Conservation (phyloP, 2,888 invertebrate genomes). For the Xestia sexstrigata region DNA sequence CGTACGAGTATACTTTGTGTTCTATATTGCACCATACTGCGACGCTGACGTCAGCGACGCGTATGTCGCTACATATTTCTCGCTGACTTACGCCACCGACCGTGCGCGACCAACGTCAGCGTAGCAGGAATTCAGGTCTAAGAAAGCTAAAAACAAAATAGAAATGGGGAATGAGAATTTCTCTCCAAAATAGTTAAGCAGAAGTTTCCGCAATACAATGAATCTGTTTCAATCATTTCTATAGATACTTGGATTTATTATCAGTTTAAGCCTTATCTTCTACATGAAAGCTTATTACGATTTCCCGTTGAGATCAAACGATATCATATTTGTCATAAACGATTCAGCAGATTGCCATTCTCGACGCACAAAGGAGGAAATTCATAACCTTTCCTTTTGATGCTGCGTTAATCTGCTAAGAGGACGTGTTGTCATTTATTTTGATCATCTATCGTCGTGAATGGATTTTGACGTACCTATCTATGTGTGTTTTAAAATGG, state of each 20-base stretch:
- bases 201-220: not conserved
- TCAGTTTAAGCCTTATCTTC: not conserved
- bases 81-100: no score
- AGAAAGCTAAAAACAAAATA: not conserved
- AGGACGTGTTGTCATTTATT: constrained; percentile 17
- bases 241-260: not conserved
- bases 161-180: not conserved
- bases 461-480: not conserved
- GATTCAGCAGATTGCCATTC: constrained; percentile 21
- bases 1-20: no score
- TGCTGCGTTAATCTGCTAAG: constrained; percentile 14
- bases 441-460: not conserved
- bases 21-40: no score
- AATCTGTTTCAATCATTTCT: constrained; percentile 10
- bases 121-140: no score
- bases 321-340: constrained; percentile 30
- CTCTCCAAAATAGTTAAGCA: not conserved
- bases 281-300: constrained; percentile 26
- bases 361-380: constrained; percentile 26
- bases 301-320: constrained; percentile 31
- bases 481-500: not conserved
- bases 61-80: no score
- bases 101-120: no score
- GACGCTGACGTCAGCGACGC: no score
- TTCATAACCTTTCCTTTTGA: constrained; percentile 28